Conservation (phyloP, 1,140 invertebrate species). For the Orussus abietinus region DNA sequence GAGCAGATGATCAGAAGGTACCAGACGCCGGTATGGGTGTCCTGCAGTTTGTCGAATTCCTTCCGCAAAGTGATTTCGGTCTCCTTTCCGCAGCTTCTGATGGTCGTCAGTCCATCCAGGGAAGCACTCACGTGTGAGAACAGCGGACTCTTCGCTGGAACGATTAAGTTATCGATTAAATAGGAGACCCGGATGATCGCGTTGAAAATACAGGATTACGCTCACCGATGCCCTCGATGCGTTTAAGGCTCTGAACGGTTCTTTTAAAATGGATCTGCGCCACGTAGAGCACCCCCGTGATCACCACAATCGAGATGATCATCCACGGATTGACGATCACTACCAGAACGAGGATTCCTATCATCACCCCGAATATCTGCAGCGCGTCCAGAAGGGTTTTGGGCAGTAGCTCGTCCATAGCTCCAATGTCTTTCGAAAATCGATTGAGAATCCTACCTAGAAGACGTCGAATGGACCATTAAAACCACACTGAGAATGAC, state of each 20-base stretch:
- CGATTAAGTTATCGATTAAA: no score
- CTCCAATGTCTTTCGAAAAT: constrained; percentile 78
- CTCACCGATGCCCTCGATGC: constrained; percentile 56
- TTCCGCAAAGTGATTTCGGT: constrained; percentile 62
- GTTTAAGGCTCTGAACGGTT: constrained; percentile 60
- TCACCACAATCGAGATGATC: constrained; percentile 53
- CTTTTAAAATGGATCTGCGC: constrained; percentile 59
- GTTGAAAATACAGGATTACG: constrained; percentile 4
- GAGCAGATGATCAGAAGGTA: constrained; percentile 58
- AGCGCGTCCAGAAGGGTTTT: constrained; percentile 62
- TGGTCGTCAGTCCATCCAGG: constrained; percentile 74
- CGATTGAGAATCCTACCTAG: constrained; percentile 70
- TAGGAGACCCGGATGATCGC: neutral
- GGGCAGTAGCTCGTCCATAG: constrained; percentile 77
- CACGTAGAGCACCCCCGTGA: constrained; percentile 56
- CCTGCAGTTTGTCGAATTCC: constrained; percentile 65
- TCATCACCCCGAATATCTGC: constrained; percentile 49
- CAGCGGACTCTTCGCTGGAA: constrained; percentile 69
- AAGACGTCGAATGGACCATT: no score
- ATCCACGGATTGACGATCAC: constrained; percentile 59
- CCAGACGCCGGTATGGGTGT: constrained; percentile 64
- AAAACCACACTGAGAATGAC: no score
- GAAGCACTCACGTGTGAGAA: constrained; percentile 79
- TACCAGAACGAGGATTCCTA: constrained; percentile 55
- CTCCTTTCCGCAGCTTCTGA: constrained; percentile 65